Evolutionary conservation across 2,113 vertebrate species (phyloP).

Genomic region (Cynopterus brachyotis): DNA sequence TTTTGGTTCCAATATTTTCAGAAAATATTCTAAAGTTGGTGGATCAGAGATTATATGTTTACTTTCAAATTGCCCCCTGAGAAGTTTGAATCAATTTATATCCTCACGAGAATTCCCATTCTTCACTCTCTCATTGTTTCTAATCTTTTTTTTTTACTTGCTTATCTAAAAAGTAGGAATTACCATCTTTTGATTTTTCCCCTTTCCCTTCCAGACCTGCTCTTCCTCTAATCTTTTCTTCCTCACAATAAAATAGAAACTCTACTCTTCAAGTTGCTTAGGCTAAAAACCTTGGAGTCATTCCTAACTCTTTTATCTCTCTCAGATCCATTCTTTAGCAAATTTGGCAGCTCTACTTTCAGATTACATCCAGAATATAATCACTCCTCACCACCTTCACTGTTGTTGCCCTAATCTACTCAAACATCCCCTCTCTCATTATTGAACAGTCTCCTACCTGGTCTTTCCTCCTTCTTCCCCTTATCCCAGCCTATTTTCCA

Average conservation of each 20-base stretch:
- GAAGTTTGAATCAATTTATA: not conserved
- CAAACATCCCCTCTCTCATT: not conserved
- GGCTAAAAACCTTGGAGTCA: not conserved
- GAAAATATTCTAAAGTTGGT: not conserved
- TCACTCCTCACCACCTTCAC: not conserved
- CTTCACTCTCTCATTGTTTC: not conserved
- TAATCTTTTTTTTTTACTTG: not conserved
- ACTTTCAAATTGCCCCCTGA: not conserved
- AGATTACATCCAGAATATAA: not conserved
- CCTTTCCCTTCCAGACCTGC: not conserved
- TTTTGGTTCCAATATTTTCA: not conserved
- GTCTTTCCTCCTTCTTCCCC: not conserved
- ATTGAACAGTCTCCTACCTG: not conserved
- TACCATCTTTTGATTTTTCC: not conserved
- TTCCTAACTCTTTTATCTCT: not conserved
- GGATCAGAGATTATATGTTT: not conserved
- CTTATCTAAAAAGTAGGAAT: not conserved
- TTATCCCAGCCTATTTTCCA: not conserved
- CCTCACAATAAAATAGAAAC: not conserved
- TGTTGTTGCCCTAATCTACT: not conserved
- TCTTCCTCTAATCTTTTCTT: not conserved
- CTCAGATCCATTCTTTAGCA: not conserved
- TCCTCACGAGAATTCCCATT: not conserved
- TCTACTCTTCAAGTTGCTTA: not conserved
- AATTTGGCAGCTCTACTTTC: not conserved